Base-by-base conservation (phyloP, 2,888 invertebrate species). In the Fragum whitleyi region DNA sequence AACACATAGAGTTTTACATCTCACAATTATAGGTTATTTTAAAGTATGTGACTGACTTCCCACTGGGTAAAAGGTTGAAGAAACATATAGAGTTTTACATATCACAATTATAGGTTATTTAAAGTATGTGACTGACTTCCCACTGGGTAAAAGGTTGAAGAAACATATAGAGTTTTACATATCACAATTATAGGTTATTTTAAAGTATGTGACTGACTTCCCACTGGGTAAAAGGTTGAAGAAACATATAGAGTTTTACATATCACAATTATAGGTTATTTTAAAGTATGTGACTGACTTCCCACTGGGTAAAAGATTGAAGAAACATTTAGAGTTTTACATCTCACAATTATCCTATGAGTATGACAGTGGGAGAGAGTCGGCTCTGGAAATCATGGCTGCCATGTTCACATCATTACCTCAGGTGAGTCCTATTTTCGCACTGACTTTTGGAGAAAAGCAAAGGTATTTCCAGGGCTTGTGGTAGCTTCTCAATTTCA, bases 161-260 rank as follows among this genome's bases (percentile, higher is more conserved):
- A 95, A 95, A 39, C 96, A 96, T 91, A 94, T 99, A 0, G 95
- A 96, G 68, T 98, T 98, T 94, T 98, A 97, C 93, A 94, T 97
- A 39, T 95, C 96, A 0, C 98, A 99, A 92, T 94, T 98, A 62
- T 96, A n/a, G n/a, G n/a, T n/a, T n/a, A n/a, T n/a, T n/a, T 95
- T n/a, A n/a, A n/a, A n/a, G n/a, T n/a, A n/a, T n/a, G n/a, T 98
- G n/a, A 96, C 97, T 93, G 96, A 97, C 91, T 98, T 98, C 94
- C 96, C 97, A 0, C 95, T 97, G n/a, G 96, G 96, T 0, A 96
- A 96, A 86, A 95, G 96, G 32, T 92, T 97, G 65, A 95, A 96
- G 72, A 95, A 95, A 39, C 96, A 96, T 91, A 94, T 99, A 0
- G 95, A 96, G 68, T 98, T 98, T 94, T 98, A 97, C 93, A 94